Percentiles rank a stretch among this genome's conserved stretches.
These are phyloP conservation scores for Nephila pilipes DNA, from an alignment of 1,140 invertebrate genomes.

Conservation along the genomic window DNA sequence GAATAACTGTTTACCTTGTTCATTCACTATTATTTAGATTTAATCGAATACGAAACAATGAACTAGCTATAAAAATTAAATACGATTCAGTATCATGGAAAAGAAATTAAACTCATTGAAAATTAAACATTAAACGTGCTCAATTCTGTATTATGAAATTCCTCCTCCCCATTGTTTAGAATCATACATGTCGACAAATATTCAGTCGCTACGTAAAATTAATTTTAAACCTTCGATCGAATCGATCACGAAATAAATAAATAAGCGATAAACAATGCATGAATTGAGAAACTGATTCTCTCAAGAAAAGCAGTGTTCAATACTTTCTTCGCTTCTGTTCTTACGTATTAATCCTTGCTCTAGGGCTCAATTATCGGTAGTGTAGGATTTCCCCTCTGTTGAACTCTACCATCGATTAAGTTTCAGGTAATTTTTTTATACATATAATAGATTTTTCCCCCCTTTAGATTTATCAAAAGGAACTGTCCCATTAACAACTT, in stretches of 20 bases:
- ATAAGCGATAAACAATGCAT: neutral
- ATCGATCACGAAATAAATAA: neutral
- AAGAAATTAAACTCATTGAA: neutral
- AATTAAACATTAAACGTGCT: neutral
- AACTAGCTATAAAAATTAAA: too few species aligned
- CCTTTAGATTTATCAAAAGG: neutral
- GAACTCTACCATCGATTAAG: neutral
- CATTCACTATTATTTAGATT: too few species aligned
- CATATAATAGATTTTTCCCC: neutral
- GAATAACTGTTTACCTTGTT: too few species aligned
- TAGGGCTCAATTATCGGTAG: neutral
- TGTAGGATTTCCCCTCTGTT: neutral
- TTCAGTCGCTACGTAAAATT: neutral
- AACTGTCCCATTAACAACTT: neutral
- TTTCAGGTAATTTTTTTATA: neutral
- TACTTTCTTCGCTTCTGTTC: neutral
- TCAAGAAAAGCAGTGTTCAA: neutral
- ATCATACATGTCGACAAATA: too few species aligned
- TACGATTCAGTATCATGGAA: too few species aligned
- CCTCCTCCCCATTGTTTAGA: neutral
- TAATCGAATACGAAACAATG: too few species aligned
- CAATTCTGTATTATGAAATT: neutral
- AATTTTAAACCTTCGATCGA: neutral
- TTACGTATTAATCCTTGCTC: neutral
- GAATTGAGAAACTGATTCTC: neutral